Evolutionary conservation across 1,140 invertebrate genomes (phyloP).

Genomic region (Neodiprion virginianus): DNA sequence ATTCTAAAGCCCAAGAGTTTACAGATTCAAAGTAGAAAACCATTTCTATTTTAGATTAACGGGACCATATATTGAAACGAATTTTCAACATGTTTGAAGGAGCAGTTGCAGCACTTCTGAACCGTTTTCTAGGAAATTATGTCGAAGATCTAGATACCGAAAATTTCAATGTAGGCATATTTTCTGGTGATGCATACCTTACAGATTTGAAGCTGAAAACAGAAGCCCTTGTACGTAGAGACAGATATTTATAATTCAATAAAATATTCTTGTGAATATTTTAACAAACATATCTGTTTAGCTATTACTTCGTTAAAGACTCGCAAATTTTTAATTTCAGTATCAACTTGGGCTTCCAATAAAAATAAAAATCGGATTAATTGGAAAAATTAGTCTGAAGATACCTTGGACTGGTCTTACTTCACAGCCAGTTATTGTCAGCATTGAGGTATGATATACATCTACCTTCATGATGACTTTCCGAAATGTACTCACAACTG

Average conservation of each 20-base stretch:
- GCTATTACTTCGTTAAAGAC: constrained; percentile 1
- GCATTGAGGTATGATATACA: constrained; percentile 66
- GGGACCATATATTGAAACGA: constrained; percentile 1
- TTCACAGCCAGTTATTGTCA: constrained; percentile 71
- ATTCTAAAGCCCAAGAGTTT: too few species aligned
- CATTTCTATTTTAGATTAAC: neutral
- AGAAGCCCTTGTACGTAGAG: constrained; percentile 76
- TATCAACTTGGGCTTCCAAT: constrained; percentile 82
- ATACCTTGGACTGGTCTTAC: constrained; percentile 82
- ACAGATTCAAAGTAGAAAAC: neutral
- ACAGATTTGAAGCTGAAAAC: constrained; percentile 79
- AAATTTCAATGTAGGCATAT: constrained; percentile 83
- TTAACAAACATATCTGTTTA: constrained; percentile 2
- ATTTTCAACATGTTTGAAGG: constrained; percentile 74
- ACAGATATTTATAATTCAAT: constrained; percentile 5
- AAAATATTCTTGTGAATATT: neutral
- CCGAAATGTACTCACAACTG: neutral
- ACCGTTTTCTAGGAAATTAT: constrained; percentile 81
- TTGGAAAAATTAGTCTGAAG: constrained; percentile 77
- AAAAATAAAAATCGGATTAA: constrained; percentile 79
- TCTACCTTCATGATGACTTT: neutral
- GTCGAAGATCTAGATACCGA: constrained; percentile 83
- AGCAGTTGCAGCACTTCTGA: constrained; percentile 78
- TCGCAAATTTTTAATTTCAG: constrained; percentile 60
- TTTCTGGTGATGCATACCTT: constrained; percentile 80